Conservation (phyloP, 1,140 invertebrate genomes). For the Oryctes rhinoceros region DNA sequence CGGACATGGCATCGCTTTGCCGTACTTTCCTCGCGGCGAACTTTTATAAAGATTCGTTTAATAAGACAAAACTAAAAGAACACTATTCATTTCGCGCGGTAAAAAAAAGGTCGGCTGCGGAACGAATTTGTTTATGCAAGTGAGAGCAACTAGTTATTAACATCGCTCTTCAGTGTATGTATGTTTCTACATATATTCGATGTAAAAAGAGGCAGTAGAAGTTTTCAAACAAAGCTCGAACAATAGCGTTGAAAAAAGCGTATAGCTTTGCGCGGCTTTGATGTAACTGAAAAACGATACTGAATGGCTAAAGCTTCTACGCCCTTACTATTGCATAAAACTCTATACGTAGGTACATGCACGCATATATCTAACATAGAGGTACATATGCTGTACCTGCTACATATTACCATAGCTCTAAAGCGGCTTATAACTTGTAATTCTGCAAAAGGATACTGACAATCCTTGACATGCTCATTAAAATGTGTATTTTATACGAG, state of each 20-base stretch:
- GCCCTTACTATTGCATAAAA: not conserved
- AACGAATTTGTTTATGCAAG: not conserved
- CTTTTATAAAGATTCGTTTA: not conserved
- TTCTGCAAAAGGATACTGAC: too few species aligned
- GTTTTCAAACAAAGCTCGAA: not conserved
- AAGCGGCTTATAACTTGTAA: too few species aligned
- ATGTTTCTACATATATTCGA: not conserved
- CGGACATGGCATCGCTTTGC: not conserved
- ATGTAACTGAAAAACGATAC: not conserved
- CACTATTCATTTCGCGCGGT: not conserved
- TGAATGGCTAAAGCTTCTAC: not conserved
- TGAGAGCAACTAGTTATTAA: not conserved
- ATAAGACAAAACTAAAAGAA: not conserved
- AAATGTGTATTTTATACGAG: too few species aligned
- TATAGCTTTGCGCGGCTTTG: not conserved
- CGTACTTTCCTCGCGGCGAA: not conserved
- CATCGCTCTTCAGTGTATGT: not conserved
- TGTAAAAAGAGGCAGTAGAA: not conserved
- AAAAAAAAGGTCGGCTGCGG: not conserved
- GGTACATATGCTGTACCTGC: too few species aligned
- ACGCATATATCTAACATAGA: not conserved
- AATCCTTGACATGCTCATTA: too few species aligned
- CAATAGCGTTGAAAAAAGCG: not conserved
- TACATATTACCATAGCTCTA: too few species aligned
- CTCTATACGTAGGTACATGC: not conserved